These are phyloP conservation scores for Camptogramma bilineatum DNA, from an alignment of 2,888 invertebrate species.

Conservation along the genomic window DNA sequence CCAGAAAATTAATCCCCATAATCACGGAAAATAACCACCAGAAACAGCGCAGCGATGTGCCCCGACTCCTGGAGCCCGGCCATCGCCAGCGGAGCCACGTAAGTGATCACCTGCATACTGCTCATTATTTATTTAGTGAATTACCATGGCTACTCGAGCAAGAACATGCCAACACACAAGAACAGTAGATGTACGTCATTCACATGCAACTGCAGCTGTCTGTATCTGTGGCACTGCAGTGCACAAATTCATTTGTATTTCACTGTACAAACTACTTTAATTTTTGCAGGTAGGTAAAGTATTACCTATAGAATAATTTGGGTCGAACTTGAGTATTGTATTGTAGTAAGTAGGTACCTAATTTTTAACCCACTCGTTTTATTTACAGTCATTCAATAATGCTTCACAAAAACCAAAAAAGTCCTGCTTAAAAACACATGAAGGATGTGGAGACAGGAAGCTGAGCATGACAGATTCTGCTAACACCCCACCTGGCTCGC, in stretches of 20 bases:
- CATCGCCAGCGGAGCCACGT: constrained; percentile 86
- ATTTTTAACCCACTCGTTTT: constrained; percentile 22
- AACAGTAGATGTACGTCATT: constrained; percentile 1
- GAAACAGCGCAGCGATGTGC: constrained; percentile 78
- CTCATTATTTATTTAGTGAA: constrained; percentile 39
- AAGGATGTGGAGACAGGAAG: constrained; percentile 67
- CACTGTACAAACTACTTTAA: background rate
- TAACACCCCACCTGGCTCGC: constrained; percentile 87
- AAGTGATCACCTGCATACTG: constrained; percentile 51
- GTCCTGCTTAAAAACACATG: constrained; percentile 71
- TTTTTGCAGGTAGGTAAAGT: background rate
- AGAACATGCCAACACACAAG: constrained; percentile 43
- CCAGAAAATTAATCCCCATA: constrained; percentile 84
- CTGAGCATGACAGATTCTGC: constrained; percentile 79
- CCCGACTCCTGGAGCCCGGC: constrained; percentile 74
- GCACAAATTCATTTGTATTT: background rate
- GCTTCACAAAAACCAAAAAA: constrained; percentile 70
- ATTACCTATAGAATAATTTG: background rate
- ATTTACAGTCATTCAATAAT: constrained; percentile 77
- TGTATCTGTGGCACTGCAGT: background rate
- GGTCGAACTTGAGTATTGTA: too few species aligned
- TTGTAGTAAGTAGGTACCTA: too few species aligned
- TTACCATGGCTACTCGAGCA: constrained; percentile 55
- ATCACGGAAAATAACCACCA: constrained; percentile 87
- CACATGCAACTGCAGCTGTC: background rate